phyloP scores from a whole-genome alignment of 2,888 invertebrate species.

The Agriopis leucophaearia region DNA sequence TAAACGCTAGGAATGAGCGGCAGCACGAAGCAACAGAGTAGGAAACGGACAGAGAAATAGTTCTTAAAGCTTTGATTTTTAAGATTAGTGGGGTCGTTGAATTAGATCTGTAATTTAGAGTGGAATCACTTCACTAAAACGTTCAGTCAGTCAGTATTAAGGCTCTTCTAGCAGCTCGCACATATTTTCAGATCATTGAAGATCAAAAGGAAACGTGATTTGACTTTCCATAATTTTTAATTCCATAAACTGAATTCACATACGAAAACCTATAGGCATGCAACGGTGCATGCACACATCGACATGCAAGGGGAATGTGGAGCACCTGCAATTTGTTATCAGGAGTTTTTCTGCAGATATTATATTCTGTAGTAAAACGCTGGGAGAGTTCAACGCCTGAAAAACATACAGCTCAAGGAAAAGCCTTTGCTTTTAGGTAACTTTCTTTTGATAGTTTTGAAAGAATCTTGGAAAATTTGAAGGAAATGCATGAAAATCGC shows the following conservation, averaged over 20 bases:
- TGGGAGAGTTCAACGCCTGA: conserved; percentile 16
- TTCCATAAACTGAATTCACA: no score
- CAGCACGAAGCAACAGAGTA: conserved; percentile 10
- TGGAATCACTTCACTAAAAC: not conserved
- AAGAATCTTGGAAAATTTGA: conserved; percentile 9
- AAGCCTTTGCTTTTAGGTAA: conserved; percentile 9
- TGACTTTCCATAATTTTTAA: no score
- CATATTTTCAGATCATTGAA: no score
- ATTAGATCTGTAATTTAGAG: not conserved
- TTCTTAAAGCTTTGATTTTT: not conserved
- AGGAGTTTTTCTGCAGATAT: not conserved
- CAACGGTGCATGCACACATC: not conserved
- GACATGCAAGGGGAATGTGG: not conserved
- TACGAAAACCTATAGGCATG: no score
- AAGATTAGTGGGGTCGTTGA: not conserved
- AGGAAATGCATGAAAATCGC: not conserved
- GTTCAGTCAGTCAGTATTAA: no score
- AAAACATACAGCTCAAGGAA: conserved; percentile 15
- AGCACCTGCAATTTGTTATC: not conserved
- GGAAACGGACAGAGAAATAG: not conserved
- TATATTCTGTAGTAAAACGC: conserved; percentile 1
- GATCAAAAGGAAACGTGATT: no score
- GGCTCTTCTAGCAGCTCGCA: no score
- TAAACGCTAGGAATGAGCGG: conserved; percentile 8
- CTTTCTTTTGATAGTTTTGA: conserved; percentile 8